phyloP scores from a whole-genome alignment of 2,888 invertebrate genomes.

The Drosophila robusta region DNA sequence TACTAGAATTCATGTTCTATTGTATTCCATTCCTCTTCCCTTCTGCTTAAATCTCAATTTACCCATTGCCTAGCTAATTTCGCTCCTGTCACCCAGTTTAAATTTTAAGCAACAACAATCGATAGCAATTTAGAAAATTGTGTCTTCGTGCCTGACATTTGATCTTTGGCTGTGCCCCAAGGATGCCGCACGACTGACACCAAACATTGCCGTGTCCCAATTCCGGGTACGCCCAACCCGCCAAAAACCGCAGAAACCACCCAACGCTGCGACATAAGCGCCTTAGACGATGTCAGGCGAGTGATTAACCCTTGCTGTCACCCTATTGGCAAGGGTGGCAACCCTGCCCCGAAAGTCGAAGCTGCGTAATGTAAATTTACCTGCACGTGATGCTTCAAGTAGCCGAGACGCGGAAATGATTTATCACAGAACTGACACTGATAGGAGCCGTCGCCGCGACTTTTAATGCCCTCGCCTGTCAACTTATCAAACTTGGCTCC shows the following conservation, averaged over 20 bases:
- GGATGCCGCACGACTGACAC: conserved; percentile 9
- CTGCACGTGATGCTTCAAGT: conserved; percentile 96
- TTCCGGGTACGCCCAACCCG: not conserved
- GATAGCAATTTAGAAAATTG: conserved; percentile 28
- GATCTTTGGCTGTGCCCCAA: conserved; percentile 5
- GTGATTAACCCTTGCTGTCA: conserved; percentile 50
- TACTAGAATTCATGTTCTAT: too few relatives aligned
- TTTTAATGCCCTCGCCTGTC: conserved; percentile 85
- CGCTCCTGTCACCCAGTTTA: conserved; percentile 5
- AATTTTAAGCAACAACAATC: conserved; percentile 12
- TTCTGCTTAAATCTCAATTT: too few relatives aligned
- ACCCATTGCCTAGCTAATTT: not conserved
- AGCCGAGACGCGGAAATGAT: conserved; percentile 94
- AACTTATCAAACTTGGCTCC: conserved; percentile 84
- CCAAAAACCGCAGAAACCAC: conserved; percentile 24
- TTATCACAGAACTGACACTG: conserved; percentile 96
- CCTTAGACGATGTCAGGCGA: conserved; percentile 44
- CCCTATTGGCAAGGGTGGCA: conserved; percentile 7
- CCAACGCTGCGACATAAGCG: conserved; percentile 38
- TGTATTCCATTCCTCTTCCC: too few relatives aligned
- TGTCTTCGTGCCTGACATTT: conserved; percentile 24
- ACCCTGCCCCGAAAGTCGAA: not conserved
- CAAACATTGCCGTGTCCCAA: conserved; percentile 16
- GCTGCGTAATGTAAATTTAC: conserved; percentile 85
- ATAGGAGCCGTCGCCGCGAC: conserved; percentile 89